Evolutionary conservation across 2,888 invertebrate species (phyloP), one percentile per base, ranked within the genome.

Genomic region (Platerodrilus igneus): DNA sequence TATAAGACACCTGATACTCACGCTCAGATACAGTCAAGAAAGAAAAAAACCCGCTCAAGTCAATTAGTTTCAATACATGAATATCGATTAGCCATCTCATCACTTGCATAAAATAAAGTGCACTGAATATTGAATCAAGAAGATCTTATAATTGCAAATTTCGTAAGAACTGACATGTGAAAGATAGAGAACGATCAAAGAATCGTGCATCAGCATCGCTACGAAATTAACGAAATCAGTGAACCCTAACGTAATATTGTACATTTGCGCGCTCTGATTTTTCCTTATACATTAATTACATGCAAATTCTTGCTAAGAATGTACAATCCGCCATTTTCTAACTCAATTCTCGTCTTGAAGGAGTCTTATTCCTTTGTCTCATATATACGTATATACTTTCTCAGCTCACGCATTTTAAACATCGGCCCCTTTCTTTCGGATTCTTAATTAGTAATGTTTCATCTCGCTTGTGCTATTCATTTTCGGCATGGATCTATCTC

Each of bases 381-480:
- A 67, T 66, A 65, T 65, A 65, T 62, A 59, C 56, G 57, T 59
- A 56, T 56, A 58, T 60, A 60, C 60, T 60, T 61, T 65, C 63
- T 60, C 59, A 59, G 62, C 67, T 68, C 66, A 67, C 67, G 67
- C 68, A 68, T 68, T 66, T 72, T 71, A 71, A 72, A 67, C 67
- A 68, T 68, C 66, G 67, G 61, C 75, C 67, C 66, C 66, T 77
- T 77, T 77, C 78, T 78, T 78, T 78, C 68, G 76, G 75, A 77
- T 78, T 78, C 78, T 78, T 78, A 78, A 78, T 78, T 78, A 78
- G 78, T 77, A 64, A 76, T 75, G 72, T 61, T 72, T 74, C 61
- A 67, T 65, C 64, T 75, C 71, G 51, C 62, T 53, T 72, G 26
- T 47, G 54, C 51, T 56, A 53, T 27, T 37, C 71, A 71, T 71